phyloP scores from a whole-genome alignment of 2,888 invertebrate species.

The Sturmia bella region DNA sequence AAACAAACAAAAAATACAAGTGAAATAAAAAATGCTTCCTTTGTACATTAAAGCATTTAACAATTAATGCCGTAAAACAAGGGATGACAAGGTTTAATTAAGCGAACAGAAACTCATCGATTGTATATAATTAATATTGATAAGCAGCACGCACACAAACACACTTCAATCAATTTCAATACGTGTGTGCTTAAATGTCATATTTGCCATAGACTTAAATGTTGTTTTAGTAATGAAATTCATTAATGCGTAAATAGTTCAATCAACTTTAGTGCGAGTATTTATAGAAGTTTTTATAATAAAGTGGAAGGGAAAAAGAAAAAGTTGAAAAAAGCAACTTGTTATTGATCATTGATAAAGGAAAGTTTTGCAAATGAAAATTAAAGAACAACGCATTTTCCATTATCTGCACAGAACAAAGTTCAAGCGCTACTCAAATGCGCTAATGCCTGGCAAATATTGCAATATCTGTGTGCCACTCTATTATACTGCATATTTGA shows the following conservation, averaged over 20 bases:
- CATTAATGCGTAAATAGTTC: conserved; percentile 58
- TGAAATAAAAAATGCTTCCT: too few species aligned
- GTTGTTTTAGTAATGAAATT: conserved; percentile 25
- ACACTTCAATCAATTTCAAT: conserved; percentile 3
- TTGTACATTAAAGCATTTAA: too few species aligned
- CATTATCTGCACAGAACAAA: not conserved
- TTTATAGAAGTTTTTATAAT: conserved; percentile 26
- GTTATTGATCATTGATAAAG: conserved; percentile 7
- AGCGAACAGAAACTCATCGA: conserved; percentile 46
- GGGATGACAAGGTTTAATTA: conserved; percentile 43
- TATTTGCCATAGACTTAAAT: conserved; percentile 35
- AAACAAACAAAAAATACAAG: too few species aligned
- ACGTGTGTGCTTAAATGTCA: not conserved
- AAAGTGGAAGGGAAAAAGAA: not conserved
- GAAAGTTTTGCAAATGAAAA: not conserved
- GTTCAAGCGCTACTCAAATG: too few species aligned
- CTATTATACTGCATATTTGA: too few species aligned
- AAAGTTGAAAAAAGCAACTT: conserved; percentile 5
- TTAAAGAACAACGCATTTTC: not conserved
- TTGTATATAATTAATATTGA: conserved; percentile 58
- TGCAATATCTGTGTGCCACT: too few species aligned
- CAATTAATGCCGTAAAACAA: conserved; percentile 1
- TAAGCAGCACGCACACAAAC: conserved; percentile 32
- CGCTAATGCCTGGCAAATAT: too few species aligned
- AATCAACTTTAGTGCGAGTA: conserved; percentile 48